Evolutionary conservation across 2,113 vertebrate genomes (phyloP), one percentile per base, ranked within the genome.

Genomic region (Loxodonta africana): DNA sequence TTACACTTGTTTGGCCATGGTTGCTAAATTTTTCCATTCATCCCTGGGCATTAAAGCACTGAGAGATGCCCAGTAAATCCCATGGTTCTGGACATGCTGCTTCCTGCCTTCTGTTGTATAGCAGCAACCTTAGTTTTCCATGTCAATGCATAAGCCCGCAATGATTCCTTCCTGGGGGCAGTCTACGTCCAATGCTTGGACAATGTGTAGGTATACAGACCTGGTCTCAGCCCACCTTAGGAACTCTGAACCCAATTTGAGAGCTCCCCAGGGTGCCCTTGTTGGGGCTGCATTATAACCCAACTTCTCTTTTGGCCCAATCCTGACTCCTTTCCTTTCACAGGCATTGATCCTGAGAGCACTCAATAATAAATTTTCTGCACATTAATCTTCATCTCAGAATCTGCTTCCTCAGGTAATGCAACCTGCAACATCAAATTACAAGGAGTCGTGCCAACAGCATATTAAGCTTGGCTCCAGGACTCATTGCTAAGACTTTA

Each of bases 401-500:
- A 86, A 6, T 46, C 41, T 76, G 60, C 44, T 80, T 94, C 46
- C 41, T 62, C 30, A 71, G 71, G 33, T 30, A 85, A 63, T 17
- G 88, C 26, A 78, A 60, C n/a, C 63, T 94, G 26, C 41, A 65
- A 88, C 18, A 85, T 73, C 37, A 25, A 83, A 8, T 77, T 83
- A 62, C 48, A 48, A 28, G 21, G 44, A 44, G 63, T 77, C 25
- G 11, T 62, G 15, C 26, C n/a, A 74, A 28, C 33, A 77, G 46
- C 53, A 21, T 46, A 44, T 80, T 91, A 74, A 30, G 20, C 78
- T 1, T 86, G 65, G 15, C 48, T 48, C 46, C n/a, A 88, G 44
- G 21, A 90, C 62, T 92, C 28, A 15, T 88, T 88, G 60, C 62
- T 69, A 41, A 93, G 44, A 77, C 48, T 91, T 88, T 60, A 53